These are phyloP conservation scores for Macrosoma leucophasiata DNA, from an alignment of 2,888 invertebrate genomes.

Conservation along the genomic window DNA sequence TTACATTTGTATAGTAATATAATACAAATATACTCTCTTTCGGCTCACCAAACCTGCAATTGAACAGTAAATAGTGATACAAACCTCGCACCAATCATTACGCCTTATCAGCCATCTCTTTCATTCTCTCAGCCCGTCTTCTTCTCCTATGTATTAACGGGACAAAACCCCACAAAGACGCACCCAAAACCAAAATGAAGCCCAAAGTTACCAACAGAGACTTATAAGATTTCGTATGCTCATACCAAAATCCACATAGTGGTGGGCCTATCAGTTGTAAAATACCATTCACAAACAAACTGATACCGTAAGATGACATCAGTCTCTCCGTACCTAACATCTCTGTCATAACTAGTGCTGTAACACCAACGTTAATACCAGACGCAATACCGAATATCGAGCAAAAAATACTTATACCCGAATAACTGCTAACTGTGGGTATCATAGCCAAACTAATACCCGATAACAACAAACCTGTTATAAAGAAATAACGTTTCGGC, in stretches of 20 bases:
- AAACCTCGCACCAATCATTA: slow-evolving; percentile 27
- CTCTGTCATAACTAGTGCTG: slow-evolving; percentile 91
- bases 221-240: slow-evolving; percentile 78
- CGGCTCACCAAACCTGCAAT: too few relatives aligned
- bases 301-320: slow-evolving; percentile 90
- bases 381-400: slow-evolving; percentile 88
- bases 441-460: slow-evolving; percentile 83
- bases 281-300: slow-evolving; percentile 88
- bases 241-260: slow-evolving; percentile 84
- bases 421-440: slow-evolving; percentile 80
- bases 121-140: slow-evolving; percentile 31
- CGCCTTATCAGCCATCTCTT: slow-evolving; percentile 37
- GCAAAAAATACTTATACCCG: slow-evolving; percentile 80
- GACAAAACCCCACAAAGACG: slow-evolving; percentile 84
- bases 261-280: slow-evolving; percentile 89
- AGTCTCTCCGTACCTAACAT: slow-evolving; percentile 89
- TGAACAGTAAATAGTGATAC: slow-evolving; percentile 2
- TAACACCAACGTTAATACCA: slow-evolving; percentile 89
- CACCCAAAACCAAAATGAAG: slow-evolving; percentile 81
- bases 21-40: too few relatives aligned
- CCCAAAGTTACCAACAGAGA: slow-evolving; percentile 85
- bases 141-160: slow-evolving; percentile 78
- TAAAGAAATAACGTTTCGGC: slow-evolving; percentile 89
- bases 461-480: slow-evolving; percentile 85
- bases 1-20: too few relatives aligned